Conservation (phyloP, 2,888 invertebrate species). For the Parascotia fuliginaria region DNA sequence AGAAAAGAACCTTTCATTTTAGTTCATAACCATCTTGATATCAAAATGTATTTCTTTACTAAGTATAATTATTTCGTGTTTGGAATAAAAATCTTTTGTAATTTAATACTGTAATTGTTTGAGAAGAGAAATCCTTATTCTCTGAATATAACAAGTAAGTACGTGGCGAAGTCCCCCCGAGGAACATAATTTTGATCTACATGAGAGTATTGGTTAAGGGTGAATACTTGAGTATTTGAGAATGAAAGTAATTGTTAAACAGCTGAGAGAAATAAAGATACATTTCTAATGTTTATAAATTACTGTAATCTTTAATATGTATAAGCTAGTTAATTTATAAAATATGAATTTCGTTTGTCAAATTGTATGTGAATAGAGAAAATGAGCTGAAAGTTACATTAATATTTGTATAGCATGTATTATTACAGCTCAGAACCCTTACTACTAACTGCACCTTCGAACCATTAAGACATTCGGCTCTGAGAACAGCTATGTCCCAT, state of each 20-base stretch:
- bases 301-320: too few relatives aligned
- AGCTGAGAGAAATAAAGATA: neutral
- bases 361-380: too few relatives aligned
- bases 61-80: neutral
- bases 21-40: neutral
- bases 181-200: slow-evolving; percentile 58
- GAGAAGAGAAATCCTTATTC: slow-evolving; percentile 60
- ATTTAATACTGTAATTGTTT: slow-evolving; percentile 15
- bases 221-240: slow-evolving; percentile 13
- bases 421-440: too few relatives aligned
- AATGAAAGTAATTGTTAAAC: neutral
- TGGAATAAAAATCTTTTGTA: neutral
- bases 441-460: too few relatives aligned
- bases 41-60: neutral
- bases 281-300: neutral
- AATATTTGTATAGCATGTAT: too few relatives aligned
- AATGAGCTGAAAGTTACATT: too few relatives aligned
- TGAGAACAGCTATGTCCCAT: too few relatives aligned
- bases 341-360: too few relatives aligned
- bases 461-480: too few relatives aligned
- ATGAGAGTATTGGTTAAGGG: slow-evolving; percentile 33
- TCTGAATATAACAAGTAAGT: slow-evolving; percentile 46
- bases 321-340: too few relatives aligned
- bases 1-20: too few relatives aligned
- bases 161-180: slow-evolving; percentile 62